A percentile compares a stretch with the other conserved stretches of the same genome.
These are phyloP conservation scores for Neomonachus schauinslandi DNA, from an alignment of 2,113 vertebrate genomes.

Conservation along the genomic window DNA sequence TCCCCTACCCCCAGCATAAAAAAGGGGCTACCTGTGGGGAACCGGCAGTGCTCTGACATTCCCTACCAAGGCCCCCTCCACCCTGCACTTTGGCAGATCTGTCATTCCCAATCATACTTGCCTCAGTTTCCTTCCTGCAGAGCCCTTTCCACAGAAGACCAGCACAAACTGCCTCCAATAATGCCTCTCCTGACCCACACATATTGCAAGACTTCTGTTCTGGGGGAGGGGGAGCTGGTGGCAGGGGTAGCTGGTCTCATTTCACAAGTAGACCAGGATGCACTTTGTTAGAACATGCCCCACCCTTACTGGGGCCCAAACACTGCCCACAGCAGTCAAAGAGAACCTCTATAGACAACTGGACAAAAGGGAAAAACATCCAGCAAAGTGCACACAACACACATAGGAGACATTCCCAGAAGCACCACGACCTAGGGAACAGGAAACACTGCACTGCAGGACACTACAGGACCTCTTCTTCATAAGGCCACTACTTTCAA, in stretches of 20 bases:
- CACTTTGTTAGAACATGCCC: not conserved
- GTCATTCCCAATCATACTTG: not conserved
- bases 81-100: not conserved
- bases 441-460: not conserved
- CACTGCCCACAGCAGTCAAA: not conserved
- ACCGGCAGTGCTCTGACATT: not conserved
- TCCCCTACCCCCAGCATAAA: not conserved
- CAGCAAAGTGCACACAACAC: not conserved
- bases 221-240: not conserved
- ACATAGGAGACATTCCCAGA: not conserved
- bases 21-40: not conserved
- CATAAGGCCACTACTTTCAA: not conserved
- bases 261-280: not conserved
- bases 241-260: not conserved
- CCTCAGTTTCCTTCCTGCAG: not conserved
- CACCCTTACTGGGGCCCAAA: not conserved
- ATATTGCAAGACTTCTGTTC: not conserved
- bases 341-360: not conserved
- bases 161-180: not conserved
- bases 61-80: not conserved
- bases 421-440: not conserved
- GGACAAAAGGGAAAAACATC: not conserved
- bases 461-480: not conserved
- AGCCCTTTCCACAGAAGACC: not conserved
- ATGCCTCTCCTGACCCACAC: not conserved